phyloP scores from a whole-genome alignment of 2,113 vertebrate genomes.

The Oceanites oceanicus region DNA sequence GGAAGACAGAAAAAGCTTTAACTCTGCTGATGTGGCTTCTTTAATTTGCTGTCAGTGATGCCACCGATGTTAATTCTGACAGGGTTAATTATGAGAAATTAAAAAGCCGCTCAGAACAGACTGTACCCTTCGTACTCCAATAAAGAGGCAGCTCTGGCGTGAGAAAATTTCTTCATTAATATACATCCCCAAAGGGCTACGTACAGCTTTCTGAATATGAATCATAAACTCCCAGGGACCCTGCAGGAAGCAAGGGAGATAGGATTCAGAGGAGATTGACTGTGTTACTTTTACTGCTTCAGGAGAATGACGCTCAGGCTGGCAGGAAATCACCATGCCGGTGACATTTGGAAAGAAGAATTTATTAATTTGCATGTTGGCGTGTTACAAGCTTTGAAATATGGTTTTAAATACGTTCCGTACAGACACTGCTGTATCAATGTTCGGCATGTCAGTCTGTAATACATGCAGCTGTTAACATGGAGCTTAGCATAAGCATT shows the following conservation, averaged over 20 bases:
- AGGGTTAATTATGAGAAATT: conserved; percentile 78
- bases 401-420: conserved; percentile 31
- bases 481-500: conserved; percentile 55
- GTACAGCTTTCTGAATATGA: conserved; percentile 62
- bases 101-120: conserved; percentile 74
- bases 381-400: conserved; percentile 64
- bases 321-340: conserved; percentile 60
- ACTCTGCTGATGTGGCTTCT: conserved; percentile 51
- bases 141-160: conserved; percentile 66
- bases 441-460: background rate
- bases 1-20: conserved; percentile 23
- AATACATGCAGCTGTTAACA: conserved; percentile 56
- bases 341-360: conserved; percentile 69
- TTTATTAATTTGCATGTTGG: conserved; percentile 72
- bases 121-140: conserved; percentile 72
- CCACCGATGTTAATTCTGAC: conserved; percentile 70
- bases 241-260: conserved; percentile 53
- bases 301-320: conserved; percentile 47
- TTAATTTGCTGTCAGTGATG: conserved; percentile 69
- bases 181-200: conserved; percentile 69
- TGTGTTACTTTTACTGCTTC: conserved; percentile 60
- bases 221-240: conserved; percentile 61
- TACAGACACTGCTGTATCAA: background rate
- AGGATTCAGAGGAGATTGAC: conserved; percentile 65
- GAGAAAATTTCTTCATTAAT: conserved; percentile 77